Evolutionary conservation across 2,113 vertebrate species (phyloP).

Genomic region (Poeciliopsis occidentalis): DNA sequence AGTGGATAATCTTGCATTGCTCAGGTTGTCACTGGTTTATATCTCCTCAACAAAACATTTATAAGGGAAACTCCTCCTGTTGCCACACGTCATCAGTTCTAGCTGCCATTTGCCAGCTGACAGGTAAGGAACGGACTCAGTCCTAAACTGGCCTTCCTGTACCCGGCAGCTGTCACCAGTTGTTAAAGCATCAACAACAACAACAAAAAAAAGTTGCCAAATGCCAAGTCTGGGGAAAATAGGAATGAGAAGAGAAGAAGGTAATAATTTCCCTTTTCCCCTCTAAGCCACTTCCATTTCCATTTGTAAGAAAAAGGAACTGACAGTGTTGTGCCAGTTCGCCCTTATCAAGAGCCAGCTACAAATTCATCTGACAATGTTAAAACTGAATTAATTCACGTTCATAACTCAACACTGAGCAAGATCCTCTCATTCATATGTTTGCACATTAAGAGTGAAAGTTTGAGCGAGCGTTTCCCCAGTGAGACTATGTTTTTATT

Average conservation of each 20-base stretch:
- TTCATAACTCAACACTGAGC: too few species aligned
- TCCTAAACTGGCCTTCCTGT: not conserved
- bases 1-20: not conserved
- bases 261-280: not conserved
- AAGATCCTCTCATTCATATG: too few species aligned
- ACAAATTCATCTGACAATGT: too few species aligned
- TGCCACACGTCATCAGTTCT: not conserved
- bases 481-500: too few species aligned
- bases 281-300: not conserved
- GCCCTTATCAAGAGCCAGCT: not conserved
- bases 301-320: too few species aligned
- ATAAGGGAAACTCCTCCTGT: not conserved
- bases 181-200: not conserved
- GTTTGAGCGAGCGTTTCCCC: too few species aligned
- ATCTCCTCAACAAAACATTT: not conserved
- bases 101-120: not conserved
- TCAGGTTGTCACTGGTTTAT: not conserved
- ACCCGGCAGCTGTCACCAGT: not conserved
- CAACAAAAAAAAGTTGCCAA: not conserved
- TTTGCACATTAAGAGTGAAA: too few species aligned
- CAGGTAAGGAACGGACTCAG: not conserved
- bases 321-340: not conserved
- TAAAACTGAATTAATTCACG: too few species aligned
- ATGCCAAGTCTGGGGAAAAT: not conserved
- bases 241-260: not conserved